phyloP scores from a whole-genome alignment of 37 sponge, comb jelly and placozoan species.

The Amphimedon queenslandica region DNA sequence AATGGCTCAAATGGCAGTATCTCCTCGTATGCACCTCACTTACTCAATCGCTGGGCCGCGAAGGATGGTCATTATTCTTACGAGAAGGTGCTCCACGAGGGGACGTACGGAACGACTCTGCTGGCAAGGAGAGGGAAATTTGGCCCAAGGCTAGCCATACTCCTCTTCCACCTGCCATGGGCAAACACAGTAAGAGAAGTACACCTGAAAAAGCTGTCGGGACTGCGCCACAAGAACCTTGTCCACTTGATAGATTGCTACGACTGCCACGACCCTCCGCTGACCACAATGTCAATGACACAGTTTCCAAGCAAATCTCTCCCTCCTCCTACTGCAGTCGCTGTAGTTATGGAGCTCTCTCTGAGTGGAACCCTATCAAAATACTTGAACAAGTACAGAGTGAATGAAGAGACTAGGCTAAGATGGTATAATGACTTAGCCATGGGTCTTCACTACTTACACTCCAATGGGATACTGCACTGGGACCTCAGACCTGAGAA shows the following conservation, averaged over 20 bases:
- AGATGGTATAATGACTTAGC: not conserved
- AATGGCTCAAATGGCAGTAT: too few relatives aligned
- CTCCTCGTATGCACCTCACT: too few relatives aligned
- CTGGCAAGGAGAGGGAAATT: not conserved
- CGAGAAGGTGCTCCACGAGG: not conserved
- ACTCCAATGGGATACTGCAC: not conserved
- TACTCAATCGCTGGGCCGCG: not conserved
- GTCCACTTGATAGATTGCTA: not conserved
- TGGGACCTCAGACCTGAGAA: not conserved
- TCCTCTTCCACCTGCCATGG: not conserved
- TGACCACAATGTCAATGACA: not conserved
- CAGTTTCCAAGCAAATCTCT: not conserved
- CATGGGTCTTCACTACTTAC: not conserved
- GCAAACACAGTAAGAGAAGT: not conserved
- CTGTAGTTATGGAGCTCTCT: not conserved
- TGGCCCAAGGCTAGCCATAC: not conserved
- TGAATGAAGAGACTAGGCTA: not conserved
- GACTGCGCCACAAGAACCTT: not conserved
- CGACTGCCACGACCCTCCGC: not conserved
- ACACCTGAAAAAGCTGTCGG: not conserved
- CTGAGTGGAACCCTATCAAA: not conserved
- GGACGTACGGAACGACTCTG: not conserved
- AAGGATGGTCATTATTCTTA: not conserved
- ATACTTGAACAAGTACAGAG: not conserved
- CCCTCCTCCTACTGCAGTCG: not conserved